These are phyloP conservation scores for Capra hircus DNA, from an alignment of 2,113 vertebrate species.

Conservation along the genomic window DNA sequence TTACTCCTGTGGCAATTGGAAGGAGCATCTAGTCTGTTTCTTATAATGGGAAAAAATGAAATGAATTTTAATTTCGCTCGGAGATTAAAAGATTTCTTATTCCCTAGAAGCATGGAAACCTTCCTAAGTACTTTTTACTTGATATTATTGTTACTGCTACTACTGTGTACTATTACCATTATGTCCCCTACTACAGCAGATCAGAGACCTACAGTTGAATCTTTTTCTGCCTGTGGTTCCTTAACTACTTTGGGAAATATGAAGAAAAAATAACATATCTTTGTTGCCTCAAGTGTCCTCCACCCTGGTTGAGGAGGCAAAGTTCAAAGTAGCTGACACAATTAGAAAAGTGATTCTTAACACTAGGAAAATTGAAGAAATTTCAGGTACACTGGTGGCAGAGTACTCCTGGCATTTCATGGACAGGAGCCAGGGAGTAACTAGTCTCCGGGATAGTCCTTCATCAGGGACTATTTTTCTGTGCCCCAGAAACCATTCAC, in stretches of 20 bases:
- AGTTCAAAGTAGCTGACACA: neutral
- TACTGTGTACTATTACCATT: neutral
- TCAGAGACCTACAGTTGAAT: neutral
- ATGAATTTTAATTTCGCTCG: neutral
- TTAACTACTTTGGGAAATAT: neutral
- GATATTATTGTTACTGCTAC: neutral
- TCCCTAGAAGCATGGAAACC: neutral
- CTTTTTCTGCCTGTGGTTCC: neutral
- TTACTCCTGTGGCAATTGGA: neutral
- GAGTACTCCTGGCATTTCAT: neutral
- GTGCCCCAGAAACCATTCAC: neutral
- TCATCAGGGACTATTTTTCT: neutral
- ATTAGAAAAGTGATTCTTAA: neutral
- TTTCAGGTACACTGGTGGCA: neutral
- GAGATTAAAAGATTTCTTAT: neutral
- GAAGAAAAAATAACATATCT: neutral
- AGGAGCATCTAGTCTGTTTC: neutral
- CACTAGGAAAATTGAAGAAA: neutral
- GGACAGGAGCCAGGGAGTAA: neutral
- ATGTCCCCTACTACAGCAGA: neutral
- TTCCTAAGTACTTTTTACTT: neutral
- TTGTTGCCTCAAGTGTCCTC: neutral
- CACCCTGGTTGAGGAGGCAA: neutral
- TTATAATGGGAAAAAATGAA: neutral
- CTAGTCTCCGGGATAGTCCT: neutral